Evolutionary conservation across 2,888 invertebrate genomes (phyloP), one percentile per base, ranked within the genome.

Genomic region (Tenthredo mesomela): DNA sequence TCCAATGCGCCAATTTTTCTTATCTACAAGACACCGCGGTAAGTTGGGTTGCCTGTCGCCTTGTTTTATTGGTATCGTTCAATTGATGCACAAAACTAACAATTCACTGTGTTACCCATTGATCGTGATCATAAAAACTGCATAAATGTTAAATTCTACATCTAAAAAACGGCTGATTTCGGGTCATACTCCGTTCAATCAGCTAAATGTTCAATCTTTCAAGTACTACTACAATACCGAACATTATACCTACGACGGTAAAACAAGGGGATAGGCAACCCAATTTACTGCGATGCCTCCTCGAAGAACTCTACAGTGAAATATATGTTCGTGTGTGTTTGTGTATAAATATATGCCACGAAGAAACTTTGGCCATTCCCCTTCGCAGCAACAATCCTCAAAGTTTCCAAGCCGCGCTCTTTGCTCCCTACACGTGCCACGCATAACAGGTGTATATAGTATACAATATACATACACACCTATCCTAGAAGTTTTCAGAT

Each of bases 401-500:
- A 67, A 67, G 67, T 67, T 67, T 67, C 33, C 15, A 67, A 67
- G 67, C 33, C 67, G 18, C 25, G 67, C 33, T 67, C 18, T 67
- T 67, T 33, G 67, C 33, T 33, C 33, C 18, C 33, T 18, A 67
- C 67, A 67, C 67, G 33, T 67, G 67, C 67, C 67, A 33, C 33
- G 33, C 33, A 67, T 67, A 67, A 67, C 15, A 67, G 67, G 33
- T 33, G 25, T 67, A 67, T 18, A 7, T n/a, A 54, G 50, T 2
- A 43, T 43, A 67, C 43, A 15, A 3, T 9, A 71, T n/a, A 29
- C 33, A n/a, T 70, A 37, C 67, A 67, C 37, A 65, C 82, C 54
- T 82, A 78, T 29, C 43, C 5, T 15, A 47, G 7, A 73, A 78
- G n/a, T 25, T 82, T 77, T n/a, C 21, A 43, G 70, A 54, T 71